phyloP scores from a whole-genome alignment of 2,888 invertebrate species.

The Dasypolia templi region DNA sequence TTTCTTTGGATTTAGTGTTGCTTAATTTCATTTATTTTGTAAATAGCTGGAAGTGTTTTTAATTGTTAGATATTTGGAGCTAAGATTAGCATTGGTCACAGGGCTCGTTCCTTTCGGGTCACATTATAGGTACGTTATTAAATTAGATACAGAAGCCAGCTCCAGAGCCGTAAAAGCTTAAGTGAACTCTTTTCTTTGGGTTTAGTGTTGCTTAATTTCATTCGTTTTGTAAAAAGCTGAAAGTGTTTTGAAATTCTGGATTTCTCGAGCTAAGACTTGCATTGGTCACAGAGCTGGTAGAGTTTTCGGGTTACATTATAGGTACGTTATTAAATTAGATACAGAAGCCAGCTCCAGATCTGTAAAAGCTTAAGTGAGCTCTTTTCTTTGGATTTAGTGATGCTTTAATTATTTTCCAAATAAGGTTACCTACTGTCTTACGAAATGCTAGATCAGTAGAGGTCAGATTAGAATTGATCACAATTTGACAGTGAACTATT shows the following conservation, averaged over 20 bases:
- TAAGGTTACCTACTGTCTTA: neutral
- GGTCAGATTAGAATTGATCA: neutral
- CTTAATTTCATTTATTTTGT: neutral
- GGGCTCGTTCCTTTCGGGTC: neutral
- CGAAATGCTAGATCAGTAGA: neutral
- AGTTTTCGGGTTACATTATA: neutral
- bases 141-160: neutral
- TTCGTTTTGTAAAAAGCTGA: neutral
- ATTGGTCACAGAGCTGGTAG: no score
- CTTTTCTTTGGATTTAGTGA: neutral
- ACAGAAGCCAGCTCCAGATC: neutral
- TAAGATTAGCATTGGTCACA: neutral
- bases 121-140: neutral
- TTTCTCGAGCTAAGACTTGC: neutral
- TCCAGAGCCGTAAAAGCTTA: neutral
- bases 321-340: neutral
- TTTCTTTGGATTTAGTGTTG: slow-evolving; percentile 5
- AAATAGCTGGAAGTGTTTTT: neutral
- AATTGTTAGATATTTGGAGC: neutral
- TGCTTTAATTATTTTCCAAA: neutral
- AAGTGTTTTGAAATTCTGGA: neutral
- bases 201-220: slow-evolving; percentile 8
- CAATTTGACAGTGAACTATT: no score
- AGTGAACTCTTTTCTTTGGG: neutral
- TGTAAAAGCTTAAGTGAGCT: neutral